Evolutionary conservation across 2,797 vertebrate genomes (phyloP), one percentile per base, ranked within the genome.

Genomic region (Epinephelus coioides): DNA sequence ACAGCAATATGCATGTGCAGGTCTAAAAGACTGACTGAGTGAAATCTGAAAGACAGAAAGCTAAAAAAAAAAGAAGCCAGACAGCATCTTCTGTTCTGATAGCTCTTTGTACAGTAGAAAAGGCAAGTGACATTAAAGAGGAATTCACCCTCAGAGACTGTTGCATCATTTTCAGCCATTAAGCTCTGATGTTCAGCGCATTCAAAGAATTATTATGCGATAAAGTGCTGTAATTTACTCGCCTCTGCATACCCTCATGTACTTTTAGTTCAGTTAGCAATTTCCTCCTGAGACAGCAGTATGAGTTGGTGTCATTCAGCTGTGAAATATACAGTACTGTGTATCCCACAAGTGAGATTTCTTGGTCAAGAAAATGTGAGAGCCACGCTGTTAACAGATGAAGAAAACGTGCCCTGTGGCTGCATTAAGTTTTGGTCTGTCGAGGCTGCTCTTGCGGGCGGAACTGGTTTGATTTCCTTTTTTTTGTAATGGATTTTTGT

Each of bases 191-290:
- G 57, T 76, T 74, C 63, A 47, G 51, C 9, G 49, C 64, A 74
- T 83, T 86, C 40, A 14, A 50, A 81, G 73, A 83, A 81, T 88
- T 73, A 85, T 79, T 76, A 68, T 65, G 63, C 18, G 14, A 72
- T 83, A 34, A 88, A 88, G 74, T 67, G 77, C 66, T 83, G 72
- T 71, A 78, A 84, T 87, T 85, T 87, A 68, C 78, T 77, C 71
- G 61, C 55, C 21, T 17, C 73, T 44, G 71, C 79, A 54, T 38
- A 73, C 71, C 79, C 88, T 69, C 57, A 14, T 70, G 82, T 80
- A 68, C 84, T 77, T 84, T 87, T 54, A 85, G 60, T 73, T 81
- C 69, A 72, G 79, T 74, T 73, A 4, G 61, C 43, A 15, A 27
- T 76, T 69, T 79, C 27, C 76, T 78, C 82, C 60, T 10, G 83